Conservation (phyloP, 1,140 invertebrate species). For the Drosophila equinoxialis region DNA sequence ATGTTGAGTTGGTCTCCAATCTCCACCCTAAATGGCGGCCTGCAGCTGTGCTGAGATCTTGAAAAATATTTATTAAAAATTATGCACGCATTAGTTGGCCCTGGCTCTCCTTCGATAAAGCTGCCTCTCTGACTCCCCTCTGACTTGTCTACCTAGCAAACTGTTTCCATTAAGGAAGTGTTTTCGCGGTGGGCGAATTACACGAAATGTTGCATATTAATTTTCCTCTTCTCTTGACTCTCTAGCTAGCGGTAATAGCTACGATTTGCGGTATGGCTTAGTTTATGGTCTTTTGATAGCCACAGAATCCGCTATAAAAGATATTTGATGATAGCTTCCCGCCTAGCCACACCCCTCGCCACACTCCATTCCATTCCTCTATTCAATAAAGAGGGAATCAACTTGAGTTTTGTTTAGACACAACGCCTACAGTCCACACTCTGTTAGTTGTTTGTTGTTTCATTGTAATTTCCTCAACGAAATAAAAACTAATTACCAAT, state of each 20-base stretch:
- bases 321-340: slow-evolving; percentile 42
- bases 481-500: slow-evolving; percentile 61
- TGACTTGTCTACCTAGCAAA: slow-evolving; percentile 17
- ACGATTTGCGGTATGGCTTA: slow-evolving; percentile 50
- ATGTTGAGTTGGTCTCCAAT: slow-evolving; percentile 4
- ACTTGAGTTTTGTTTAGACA: slow-evolving; percentile 5
- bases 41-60: slow-evolving; percentile 66
- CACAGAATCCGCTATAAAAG: slow-evolving; percentile 62
- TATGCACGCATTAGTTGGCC: slow-evolving; percentile 73
- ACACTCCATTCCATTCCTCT: background rate
- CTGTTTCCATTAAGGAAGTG: slow-evolving; percentile 68
- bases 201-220: slow-evolving; percentile 74
- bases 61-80: slow-evolving; percentile 81
- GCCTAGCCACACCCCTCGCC: background rate
- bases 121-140: slow-evolving; percentile 8
- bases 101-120: background rate
- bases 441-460: slow-evolving; percentile 13
- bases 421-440: slow-evolving; percentile 55
- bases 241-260: slow-evolving; percentile 31
- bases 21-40: slow-evolving; percentile 21
- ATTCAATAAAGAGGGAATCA: background rate
- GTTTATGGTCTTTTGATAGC: slow-evolving; percentile 63
- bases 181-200: slow-evolving; percentile 69
- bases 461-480: slow-evolving; percentile 60
- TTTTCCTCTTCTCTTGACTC: slow-evolving; percentile 39